phyloP scores from a whole-genome alignment of 2,888 invertebrate genomes.

The Cephus nigrinus region DNA sequence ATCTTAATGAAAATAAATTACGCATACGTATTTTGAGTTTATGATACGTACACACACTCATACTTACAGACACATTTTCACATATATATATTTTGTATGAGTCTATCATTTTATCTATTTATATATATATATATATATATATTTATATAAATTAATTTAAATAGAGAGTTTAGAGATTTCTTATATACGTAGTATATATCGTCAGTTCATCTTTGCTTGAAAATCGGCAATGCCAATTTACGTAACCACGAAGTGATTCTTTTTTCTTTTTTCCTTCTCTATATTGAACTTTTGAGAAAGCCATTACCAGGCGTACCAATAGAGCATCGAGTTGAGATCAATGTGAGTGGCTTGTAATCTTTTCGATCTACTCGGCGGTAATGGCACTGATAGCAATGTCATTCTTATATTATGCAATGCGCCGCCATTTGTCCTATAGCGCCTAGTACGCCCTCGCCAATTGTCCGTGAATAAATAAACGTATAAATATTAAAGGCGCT shows the following conservation, averaged over 20 bases:
- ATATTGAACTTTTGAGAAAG: not conserved
- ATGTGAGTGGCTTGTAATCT: not conserved
- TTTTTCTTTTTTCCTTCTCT: not conserved
- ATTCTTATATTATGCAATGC: not conserved
- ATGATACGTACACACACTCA: conserved; percentile 11
- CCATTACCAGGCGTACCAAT: conserved; percentile 1
- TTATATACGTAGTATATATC: conserved; percentile 2
- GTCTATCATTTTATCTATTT: conserved; percentile 11
- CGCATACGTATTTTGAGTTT: conserved; percentile 16
- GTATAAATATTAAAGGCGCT: not conserved
- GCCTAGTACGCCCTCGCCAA: not conserved
- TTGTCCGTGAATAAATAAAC: conserved; percentile 1
- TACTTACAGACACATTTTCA: conserved; percentile 6
- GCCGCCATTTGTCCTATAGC: not conserved
- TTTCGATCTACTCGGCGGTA: not conserved
- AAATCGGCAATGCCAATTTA: not conserved
- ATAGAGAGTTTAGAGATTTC: conserved; percentile 12
- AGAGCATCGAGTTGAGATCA: not conserved
- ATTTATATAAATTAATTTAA: conserved; percentile 32
- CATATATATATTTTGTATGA: conserved; percentile 13
- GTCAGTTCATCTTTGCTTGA: conserved; percentile 6
- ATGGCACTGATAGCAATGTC: not conserved
- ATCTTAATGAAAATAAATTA: conserved; percentile 28
- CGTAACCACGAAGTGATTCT: conserved; percentile 3
- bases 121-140: conserved; percentile 21